Percentiles rank a stretch among this genome's conserved stretches.
phyloP scores from a whole-genome alignment of 2,888 invertebrate species.

The Eurytoma californica region DNA sequence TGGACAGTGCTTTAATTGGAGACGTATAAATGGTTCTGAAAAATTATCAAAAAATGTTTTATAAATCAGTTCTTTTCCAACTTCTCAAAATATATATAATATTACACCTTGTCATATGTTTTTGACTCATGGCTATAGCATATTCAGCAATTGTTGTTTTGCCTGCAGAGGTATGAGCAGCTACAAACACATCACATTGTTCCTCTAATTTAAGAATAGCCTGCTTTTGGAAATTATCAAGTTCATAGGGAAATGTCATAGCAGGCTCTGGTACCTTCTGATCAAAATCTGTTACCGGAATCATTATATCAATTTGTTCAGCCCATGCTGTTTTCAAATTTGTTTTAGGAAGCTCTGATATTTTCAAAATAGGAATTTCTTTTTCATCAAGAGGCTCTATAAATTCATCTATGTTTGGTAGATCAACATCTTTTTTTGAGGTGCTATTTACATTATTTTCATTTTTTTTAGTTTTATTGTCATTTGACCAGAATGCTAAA shows the following conservation, averaged over 20 bases:
- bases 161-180: slow-evolving; percentile 98
- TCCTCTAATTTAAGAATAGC: slow-evolving; percentile 96
- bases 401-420: slow-evolving; percentile 64
- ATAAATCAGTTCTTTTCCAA: slow-evolving; percentile 21
- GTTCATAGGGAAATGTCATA: slow-evolving; percentile 90
- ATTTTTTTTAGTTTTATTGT: slow-evolving; percentile 51
- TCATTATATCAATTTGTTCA: slow-evolving; percentile 87
- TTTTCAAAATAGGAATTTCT: slow-evolving; percentile 81
- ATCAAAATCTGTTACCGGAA: slow-evolving; percentile 88
- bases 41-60: slow-evolving; percentile 13
- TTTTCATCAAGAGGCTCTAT: slow-evolving; percentile 67
- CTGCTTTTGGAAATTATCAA: slow-evolving; percentile 98
- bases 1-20: slow-evolving; percentile 98
- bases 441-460: slow-evolving; percentile 62
- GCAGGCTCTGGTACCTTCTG: slow-evolving; percentile 90
- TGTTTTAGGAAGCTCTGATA: slow-evolving; percentile 77
- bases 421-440: slow-evolving; percentile 16
- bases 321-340: slow-evolving; percentile 88
- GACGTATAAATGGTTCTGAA: slow-evolving; percentile 95
- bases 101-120: slow-evolving; percentile 89
- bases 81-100: slow-evolving; percentile 23
- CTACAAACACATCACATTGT: slow-evolving; percentile 97
- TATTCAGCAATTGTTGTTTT: slow-evolving; percentile 99
- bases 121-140: slow-evolving; percentile 95
- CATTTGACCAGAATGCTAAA: slow-evolving; percentile 74